Conservation (phyloP, 2,888 invertebrate species). For the Fragum sueziense region DNA sequence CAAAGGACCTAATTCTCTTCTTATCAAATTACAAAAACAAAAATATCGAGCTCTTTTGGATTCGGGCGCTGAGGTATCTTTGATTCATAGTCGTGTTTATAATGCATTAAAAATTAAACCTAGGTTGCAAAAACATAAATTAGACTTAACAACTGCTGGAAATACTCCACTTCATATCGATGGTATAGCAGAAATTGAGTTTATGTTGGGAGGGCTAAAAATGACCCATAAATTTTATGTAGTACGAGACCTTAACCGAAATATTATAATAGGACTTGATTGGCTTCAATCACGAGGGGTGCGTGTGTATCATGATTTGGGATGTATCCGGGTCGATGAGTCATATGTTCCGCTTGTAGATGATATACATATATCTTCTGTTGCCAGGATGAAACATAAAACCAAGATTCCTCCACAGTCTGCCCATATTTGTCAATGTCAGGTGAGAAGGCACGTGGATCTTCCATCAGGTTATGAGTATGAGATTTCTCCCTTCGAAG, state of each 20-base stretch:
- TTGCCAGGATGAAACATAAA: background rate
- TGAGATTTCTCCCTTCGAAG: background rate
- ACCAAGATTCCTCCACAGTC: constrained; percentile 1
- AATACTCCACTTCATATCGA: constrained; percentile 17
- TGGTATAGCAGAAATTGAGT: constrained; percentile 12
- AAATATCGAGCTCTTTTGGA: constrained; percentile 35
- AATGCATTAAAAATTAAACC: constrained; percentile 62
- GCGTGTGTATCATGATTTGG: constrained; percentile 35
- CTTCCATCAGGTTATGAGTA: background rate
- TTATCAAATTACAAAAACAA: constrained; percentile 25
- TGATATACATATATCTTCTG: constrained; percentile 38
- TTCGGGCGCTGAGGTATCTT: constrained; percentile 37
- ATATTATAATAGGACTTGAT: constrained; percentile 2
- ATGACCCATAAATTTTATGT: constrained; percentile 22
- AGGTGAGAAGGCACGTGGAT: background rate
- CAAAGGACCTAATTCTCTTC: constrained; percentile 20
- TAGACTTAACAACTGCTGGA: background rate
- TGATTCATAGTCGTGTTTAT: constrained; percentile 58
- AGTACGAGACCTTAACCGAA: background rate
- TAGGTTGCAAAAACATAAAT: constrained; percentile 16
- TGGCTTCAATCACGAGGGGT: constrained; percentile 26
- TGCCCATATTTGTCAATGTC: background rate
- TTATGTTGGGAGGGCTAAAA: constrained; percentile 2
- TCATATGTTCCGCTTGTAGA: constrained; percentile 23
- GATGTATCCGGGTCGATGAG: constrained; percentile 17